Base-by-base conservation (phyloP, 2,113 vertebrate genomes). In the Oryzias curvinotus region DNA sequence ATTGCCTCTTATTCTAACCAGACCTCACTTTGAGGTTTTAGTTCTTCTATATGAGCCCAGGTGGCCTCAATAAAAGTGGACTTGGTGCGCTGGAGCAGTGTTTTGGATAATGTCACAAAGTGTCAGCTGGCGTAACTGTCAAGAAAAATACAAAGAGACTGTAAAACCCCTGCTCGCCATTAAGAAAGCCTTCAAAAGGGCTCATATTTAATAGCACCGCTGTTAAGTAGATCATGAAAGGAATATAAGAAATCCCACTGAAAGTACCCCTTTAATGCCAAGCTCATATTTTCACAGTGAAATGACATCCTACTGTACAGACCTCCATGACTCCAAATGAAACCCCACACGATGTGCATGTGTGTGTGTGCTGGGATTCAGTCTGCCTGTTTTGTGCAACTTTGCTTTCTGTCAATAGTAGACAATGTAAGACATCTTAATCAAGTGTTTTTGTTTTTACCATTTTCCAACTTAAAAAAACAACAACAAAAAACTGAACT, bases 201-300 rank as follows among this genome's bases (percentile, higher is more conserved):
- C 69, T 89, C 53, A 47, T 55, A 71, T 90, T 89, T 88, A 87
- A 87, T 63, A 69, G 71, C 21, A 5, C 62, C 50, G 52, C 83
- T 62, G 75, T 82, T 80, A 72, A 77, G 73, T 79, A 77, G 66
- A 79, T 86, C 78, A 79, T 83, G 75, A 87, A 85, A 89, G 79
- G 64, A 68, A 62, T 66, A 78, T 71, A 62, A 79, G 75, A 87
- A 80, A 77, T 80, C 71, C 71, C 48, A 71, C 65, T 82, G 62
- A 84, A 86, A 77, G 58, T 57, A 56, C 63, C 61, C 73, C 57
- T 85, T 87, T 87, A 59, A 81, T 86, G 82, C 78, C 68, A 87
- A 80, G 82, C 80, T 84, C 65, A 49, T 82, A 88, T 87, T 84
- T 78, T 82, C 84, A 81, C 67, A 66, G 51, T 69, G 65, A 85